These are phyloP conservation scores for Potorous gilbertii DNA, from an alignment of 2,797 vertebrate genomes.

Conservation along the genomic window DNA sequence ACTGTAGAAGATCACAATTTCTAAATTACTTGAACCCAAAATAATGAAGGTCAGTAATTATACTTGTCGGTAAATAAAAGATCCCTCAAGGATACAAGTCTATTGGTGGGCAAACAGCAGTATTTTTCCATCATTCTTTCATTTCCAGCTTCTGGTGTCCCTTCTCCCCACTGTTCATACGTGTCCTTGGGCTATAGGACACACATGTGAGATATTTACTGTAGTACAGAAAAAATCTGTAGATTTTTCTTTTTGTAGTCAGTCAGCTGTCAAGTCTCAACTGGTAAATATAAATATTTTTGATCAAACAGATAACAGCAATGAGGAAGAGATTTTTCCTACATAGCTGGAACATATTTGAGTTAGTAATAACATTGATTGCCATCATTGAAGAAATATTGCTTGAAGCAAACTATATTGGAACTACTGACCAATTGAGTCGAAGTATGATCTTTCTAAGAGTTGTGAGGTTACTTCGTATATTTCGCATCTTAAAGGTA, in stretches of 20 bases:
- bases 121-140: neutral
- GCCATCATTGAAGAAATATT: conserved; percentile 67
- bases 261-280: conserved; percentile 5
- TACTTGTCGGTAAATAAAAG: neutral
- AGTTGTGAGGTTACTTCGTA: conserved; percentile 48
- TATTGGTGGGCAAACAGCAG: neutral
- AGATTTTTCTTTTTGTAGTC: conserved; percentile 6
- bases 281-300: conserved; percentile 46
- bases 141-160: neutral
- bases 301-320: conserved; percentile 73
- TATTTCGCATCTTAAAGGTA: conserved; percentile 81
- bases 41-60: too few species aligned
- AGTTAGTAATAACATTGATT: conserved; percentile 61
- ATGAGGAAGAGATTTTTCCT: conserved; percentile 74
- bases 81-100: neutral
- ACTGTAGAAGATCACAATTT: too few species aligned
- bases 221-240: conserved; percentile 13
- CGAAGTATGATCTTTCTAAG: conserved; percentile 13
- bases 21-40: too few species aligned
- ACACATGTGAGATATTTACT: neutral
- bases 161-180: neutral
- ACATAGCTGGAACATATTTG: conserved; percentile 75
- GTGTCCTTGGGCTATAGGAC: neutral
- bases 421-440: neutral
- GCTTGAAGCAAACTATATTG: neutral